Conservation (phyloP, 2,113 vertebrate species). For the Actenoides hombroni region DNA sequence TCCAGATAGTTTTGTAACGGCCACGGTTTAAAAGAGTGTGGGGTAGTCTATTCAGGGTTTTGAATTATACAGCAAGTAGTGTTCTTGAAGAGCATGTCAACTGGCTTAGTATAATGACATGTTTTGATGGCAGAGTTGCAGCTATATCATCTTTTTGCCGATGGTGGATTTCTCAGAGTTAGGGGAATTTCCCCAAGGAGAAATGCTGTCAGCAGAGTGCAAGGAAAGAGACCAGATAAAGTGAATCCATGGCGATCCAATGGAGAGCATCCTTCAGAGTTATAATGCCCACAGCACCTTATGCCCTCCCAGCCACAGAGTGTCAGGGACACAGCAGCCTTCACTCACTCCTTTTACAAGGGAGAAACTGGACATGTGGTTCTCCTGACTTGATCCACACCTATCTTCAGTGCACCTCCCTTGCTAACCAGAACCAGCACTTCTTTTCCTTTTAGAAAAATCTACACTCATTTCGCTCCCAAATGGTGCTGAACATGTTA, state of each 20-base stretch:
- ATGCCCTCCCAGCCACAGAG: neutral
- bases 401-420: neutral
- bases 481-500: neutral
- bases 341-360: neutral
- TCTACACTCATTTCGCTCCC: neutral
- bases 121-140: neutral
- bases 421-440: neutral
- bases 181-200: neutral
- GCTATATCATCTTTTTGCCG: neutral
- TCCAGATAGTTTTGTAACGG: neutral
- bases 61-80: conserved; percentile 6
- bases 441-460: neutral
- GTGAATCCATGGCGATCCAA: neutral
- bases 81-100: neutral
- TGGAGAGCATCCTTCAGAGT: neutral
- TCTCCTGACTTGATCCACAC: neutral
- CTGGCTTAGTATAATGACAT: neutral
- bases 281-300: neutral
- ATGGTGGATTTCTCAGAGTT: neutral
- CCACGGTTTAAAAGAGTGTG: neutral
- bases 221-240: neutral
- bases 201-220: neutral
- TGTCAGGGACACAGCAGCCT: neutral
- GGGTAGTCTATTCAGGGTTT: neutral
- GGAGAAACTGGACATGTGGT: neutral